Conservation (phyloP, 1,140 invertebrate genomes). For the Bombus waltoni region DNA sequence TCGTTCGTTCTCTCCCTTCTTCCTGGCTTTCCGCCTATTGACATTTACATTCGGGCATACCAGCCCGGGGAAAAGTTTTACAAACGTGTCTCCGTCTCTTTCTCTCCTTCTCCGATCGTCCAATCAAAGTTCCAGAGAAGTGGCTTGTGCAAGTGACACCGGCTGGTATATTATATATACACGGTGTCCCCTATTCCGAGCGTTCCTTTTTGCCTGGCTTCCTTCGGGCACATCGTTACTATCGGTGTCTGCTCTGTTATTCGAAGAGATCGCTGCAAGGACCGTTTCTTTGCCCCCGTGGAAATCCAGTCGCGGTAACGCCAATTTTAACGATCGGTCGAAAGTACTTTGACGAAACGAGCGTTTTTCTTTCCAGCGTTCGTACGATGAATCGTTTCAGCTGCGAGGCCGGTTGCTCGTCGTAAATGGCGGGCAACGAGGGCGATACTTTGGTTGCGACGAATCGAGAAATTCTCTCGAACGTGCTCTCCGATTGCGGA, state of each 20-base stretch:
- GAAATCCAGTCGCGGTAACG: background rate
- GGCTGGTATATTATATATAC: background rate
- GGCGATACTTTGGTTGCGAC: too few relatives aligned
- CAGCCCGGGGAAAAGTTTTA: conserved; percentile 53
- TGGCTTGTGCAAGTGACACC: conserved; percentile 41
- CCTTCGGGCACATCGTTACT: conserved; percentile 30
- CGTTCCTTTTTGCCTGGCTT: conserved; percentile 17
- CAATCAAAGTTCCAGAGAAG: conserved; percentile 69
- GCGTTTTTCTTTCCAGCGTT: background rate
- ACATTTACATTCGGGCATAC: conserved; percentile 51
- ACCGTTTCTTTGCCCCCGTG: background rate
- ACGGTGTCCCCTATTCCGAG: conserved; percentile 7
- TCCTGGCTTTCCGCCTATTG: background rate
- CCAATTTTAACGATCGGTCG: background rate
- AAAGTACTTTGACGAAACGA: background rate
- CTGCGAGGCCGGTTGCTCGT: too few relatives aligned
- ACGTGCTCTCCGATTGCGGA: too few relatives aligned
- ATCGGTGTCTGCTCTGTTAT: conserved; percentile 2
- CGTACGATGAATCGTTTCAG: too few relatives aligned
- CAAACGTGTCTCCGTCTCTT: background rate
- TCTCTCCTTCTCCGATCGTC: conserved; percentile 37
- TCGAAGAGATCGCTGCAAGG: conserved; percentile 22
- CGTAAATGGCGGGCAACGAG: too few relatives aligned
- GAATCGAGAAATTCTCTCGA: too few relatives aligned
- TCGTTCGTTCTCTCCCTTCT: background rate